Evolutionary conservation across 2,888 invertebrate genomes (phyloP).

Genomic region (Exephanes ischioxanthus): DNA sequence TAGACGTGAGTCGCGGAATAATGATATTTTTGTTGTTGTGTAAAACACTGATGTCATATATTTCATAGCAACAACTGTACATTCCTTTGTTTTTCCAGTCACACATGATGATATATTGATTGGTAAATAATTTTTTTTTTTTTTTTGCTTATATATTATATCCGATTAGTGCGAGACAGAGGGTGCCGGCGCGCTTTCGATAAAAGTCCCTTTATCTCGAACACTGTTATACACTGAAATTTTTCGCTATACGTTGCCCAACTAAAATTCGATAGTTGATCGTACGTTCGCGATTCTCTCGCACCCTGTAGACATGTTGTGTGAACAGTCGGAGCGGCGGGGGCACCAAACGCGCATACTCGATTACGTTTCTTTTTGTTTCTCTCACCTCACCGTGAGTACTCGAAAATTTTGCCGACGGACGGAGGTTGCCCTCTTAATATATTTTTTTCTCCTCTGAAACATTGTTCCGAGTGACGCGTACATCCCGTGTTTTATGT

Average conservation of each 20-base stretch:
- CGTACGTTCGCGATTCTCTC: conserved; percentile 39
- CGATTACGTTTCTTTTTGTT: conserved; percentile 12
- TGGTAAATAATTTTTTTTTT: conserved; percentile 55
- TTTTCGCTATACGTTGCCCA: conserved; percentile 59
- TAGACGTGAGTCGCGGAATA: not conserved
- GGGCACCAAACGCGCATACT: conserved; percentile 36
- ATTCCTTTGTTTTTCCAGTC: conserved; percentile 78
- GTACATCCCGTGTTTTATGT: conserved; percentile 23
- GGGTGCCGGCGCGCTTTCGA: conserved; percentile 30
- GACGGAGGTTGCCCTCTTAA: conserved; percentile 61
- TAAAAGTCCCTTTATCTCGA: conserved; percentile 22
- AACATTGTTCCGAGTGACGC: conserved; percentile 17
- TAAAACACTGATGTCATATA: conserved; percentile 85
- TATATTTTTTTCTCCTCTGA: conserved; percentile 3
- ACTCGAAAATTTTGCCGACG: conserved; percentile 62
- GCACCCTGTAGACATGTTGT: conserved; percentile 48
- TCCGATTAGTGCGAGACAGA: conserved; percentile 48
- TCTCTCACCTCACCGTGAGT: conserved; percentile 46
- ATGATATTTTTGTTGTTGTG: conserved; percentile 73
- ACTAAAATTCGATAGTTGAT: conserved; percentile 57
- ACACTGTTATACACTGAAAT: conserved; percentile 22
- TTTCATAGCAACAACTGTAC: conserved; percentile 85
- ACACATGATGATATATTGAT: conserved; percentile 80
- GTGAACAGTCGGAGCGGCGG: conserved; percentile 37
- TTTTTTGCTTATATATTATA: conserved; percentile 53